Conservation (phyloP, 2,113 vertebrate genomes). For the Gavia stellata region DNA sequence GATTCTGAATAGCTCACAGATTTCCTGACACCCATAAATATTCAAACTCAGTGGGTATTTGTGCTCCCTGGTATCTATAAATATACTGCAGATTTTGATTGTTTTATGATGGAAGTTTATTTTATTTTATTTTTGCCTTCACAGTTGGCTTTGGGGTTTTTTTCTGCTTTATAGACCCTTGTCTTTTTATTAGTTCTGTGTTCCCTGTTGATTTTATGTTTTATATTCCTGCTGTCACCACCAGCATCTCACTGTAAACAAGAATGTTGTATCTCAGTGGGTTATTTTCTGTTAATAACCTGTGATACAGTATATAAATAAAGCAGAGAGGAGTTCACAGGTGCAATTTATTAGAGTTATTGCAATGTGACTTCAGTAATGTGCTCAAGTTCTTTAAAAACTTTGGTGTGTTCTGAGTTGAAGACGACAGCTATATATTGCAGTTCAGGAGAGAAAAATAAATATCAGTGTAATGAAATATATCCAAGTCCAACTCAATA, state of each 20-base stretch:
- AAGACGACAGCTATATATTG: slow-evolving; percentile 46
- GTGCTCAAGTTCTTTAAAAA: slow-evolving; percentile 66
- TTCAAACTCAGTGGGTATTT: slow-evolving; percentile 63
- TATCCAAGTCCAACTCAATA: slow-evolving; percentile 44
- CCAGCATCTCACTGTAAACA: slow-evolving; percentile 79
- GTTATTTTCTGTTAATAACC: slow-evolving; percentile 82
- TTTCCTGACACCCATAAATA: slow-evolving; percentile 70
- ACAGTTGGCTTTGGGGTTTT: slow-evolving; percentile 68
- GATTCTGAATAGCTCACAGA: slow-evolving; percentile 43
- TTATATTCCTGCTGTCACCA: slow-evolving; percentile 80
- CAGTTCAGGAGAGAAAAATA: slow-evolving; percentile 59
- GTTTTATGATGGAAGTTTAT: slow-evolving; percentile 72
- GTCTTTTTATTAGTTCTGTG: slow-evolving; percentile 80
- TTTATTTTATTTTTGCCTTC: slow-evolving; percentile 77
- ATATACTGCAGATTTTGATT: slow-evolving; percentile 73
- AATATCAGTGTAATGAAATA: slow-evolving; percentile 48
- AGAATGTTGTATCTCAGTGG: slow-evolving; percentile 77
- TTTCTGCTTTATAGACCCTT: slow-evolving; percentile 74
- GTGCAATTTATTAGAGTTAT: slow-evolving; percentile 80
- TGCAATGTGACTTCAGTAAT: slow-evolving; percentile 69
- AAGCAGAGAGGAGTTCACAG: slow-evolving; percentile 68
- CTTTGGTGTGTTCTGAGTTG: slow-evolving; percentile 58
- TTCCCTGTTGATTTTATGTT: slow-evolving; percentile 79
- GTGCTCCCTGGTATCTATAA: slow-evolving; percentile 64
- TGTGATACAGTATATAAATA: slow-evolving; percentile 80